Evolutionary conservation across 2,797 vertebrate species (phyloP).

Genomic region (Meriones psammophilus): DNA sequence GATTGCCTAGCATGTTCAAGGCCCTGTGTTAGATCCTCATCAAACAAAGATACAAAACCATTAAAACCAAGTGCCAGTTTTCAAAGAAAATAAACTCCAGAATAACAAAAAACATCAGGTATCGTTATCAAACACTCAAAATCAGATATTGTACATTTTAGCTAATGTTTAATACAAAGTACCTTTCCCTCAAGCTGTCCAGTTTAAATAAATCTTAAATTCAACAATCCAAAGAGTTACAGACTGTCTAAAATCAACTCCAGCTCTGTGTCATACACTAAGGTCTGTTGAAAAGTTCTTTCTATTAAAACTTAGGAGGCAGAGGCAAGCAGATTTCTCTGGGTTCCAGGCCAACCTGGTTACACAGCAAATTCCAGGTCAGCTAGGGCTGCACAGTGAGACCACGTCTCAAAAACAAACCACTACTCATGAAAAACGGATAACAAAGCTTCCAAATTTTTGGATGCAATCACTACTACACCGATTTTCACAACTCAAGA

Average conservation of each 20-base stretch:
- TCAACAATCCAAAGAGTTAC: conserved; percentile 51
- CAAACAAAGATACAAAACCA: not conserved
- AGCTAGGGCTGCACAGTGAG: not conserved
- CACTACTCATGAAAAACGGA: conserved; percentile 53
- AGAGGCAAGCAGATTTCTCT: not conserved
- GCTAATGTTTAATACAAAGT: conserved; percentile 29
- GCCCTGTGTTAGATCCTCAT: not conserved
- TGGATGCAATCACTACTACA: conserved; percentile 26
- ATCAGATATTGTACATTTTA: conserved; percentile 54
- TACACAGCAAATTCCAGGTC: not conserved
- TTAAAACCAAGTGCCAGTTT: conserved; percentile 56
- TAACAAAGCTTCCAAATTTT: conserved; percentile 51
- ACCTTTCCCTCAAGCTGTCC: conserved; percentile 26
- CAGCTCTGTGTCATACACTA: conserved; percentile 56
- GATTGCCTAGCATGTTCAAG: not conserved
- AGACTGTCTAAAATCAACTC: conserved; percentile 62
- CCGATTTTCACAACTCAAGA: conserved; percentile 51
- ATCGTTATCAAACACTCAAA: conserved; percentile 58
- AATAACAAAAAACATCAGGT: conserved; percentile 47
- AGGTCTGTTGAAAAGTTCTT: conserved; percentile 67
- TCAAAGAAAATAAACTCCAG: conserved; percentile 69
- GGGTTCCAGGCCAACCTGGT: not conserved
- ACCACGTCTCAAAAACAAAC: not conserved
- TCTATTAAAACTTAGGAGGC: conserved; percentile 22
- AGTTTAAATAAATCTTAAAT: conserved; percentile 63